phyloP scores from a whole-genome alignment of 92 coral and sea anemone species.

The Phenganax subtilis region DNA sequence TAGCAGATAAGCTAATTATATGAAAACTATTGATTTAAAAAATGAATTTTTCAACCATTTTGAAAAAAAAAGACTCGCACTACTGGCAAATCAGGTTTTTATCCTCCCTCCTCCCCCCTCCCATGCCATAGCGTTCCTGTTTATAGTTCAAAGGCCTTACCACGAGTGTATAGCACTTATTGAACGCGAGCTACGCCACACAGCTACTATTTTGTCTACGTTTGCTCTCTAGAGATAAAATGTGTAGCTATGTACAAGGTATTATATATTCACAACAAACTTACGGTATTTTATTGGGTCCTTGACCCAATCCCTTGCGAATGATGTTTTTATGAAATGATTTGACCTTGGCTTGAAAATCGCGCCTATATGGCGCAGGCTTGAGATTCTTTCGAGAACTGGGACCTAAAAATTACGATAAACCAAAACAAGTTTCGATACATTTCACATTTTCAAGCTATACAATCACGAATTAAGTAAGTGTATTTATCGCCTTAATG shows the following conservation, averaged over 20 bases:
- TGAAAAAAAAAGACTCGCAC: too few species aligned
- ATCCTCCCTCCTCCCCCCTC: too few species aligned
- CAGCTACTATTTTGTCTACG: neutral
- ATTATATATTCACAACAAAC: conserved; percentile 2
- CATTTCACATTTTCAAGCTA: neutral
- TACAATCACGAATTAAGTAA: too few species aligned
- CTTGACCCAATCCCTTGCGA: conserved; percentile 91
- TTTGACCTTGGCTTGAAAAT: conserved; percentile 98
- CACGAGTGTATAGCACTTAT: too few species aligned
- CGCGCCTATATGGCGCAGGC: conserved; percentile 97
- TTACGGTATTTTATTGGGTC: conserved; percentile 91
- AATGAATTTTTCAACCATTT: too few species aligned
- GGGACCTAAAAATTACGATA: conserved; percentile 31
- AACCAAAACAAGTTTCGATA: neutral
- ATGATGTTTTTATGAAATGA: conserved; percentile 92
- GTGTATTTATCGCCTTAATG: too few species aligned
- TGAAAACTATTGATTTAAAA: neutral
- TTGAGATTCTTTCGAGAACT: conserved; percentile 52
- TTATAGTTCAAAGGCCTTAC: too few species aligned
- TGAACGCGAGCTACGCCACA: too few species aligned
- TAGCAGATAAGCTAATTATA: neutral
- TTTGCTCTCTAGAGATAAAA: neutral
- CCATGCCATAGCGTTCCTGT: too few species aligned
- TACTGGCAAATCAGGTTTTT: too few species aligned
- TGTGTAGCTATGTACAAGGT: neutral